A percentile compares a stretch with the other conserved stretches of the same genome.
These are phyloP conservation scores for Eupithecia subumbrata DNA, from an alignment of 2,888 invertebrate genomes.

Conservation along the genomic window DNA sequence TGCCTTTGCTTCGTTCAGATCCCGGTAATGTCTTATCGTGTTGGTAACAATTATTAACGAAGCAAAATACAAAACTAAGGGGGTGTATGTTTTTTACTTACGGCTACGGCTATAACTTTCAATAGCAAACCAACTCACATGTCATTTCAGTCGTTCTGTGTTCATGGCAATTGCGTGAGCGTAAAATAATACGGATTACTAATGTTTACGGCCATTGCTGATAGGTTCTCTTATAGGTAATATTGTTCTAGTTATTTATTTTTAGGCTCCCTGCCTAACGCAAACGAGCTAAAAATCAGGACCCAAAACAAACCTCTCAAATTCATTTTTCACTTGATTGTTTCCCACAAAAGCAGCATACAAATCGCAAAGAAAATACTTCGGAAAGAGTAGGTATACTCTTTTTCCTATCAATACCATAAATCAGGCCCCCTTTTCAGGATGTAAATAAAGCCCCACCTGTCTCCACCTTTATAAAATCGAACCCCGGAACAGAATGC, in stretches of 20 bases:
- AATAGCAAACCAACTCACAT: too few species aligned
- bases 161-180: not conserved
- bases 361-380: slow-evolving; percentile 9
- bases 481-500: slow-evolving; percentile 40
- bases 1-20: too few species aligned
- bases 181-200: not conserved
- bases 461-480: slow-evolving; percentile 43
- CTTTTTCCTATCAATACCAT: slow-evolving; percentile 17
- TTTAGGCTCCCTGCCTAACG: not conserved
- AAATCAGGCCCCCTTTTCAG: slow-evolving; percentile 26
- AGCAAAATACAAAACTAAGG: too few species aligned
- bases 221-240: not conserved
- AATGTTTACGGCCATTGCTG: not conserved
- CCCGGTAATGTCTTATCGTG: too few species aligned
- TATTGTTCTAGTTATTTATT: not conserved
- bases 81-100: too few species aligned
- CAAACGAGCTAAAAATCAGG: not conserved
- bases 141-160: not conserved
- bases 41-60: not conserved
- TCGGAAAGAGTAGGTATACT: not conserved
- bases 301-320: not conserved
- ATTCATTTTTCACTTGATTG: not conserved
- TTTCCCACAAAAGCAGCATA: not conserved
- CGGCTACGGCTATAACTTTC: too few species aligned
- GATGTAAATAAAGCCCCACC: slow-evolving; percentile 33